Percentiles rank a stretch among this genome's conserved stretches.
Evolutionary conservation across 2,888 invertebrate genomes (phyloP).

Genomic region (Rhagonycha lutea): DNA sequence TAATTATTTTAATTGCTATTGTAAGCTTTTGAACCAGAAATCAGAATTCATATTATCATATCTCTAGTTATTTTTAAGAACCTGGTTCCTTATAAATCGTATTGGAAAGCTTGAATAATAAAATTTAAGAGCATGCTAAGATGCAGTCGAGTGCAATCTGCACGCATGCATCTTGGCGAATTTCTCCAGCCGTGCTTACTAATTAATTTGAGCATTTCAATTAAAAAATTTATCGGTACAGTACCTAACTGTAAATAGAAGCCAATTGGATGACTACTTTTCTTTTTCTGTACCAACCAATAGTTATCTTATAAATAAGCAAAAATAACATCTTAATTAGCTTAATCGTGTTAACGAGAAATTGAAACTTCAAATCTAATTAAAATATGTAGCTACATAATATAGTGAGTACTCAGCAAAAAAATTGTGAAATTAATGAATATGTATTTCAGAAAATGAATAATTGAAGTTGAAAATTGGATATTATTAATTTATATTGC

Average conservation of each 20-base stretch:
- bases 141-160: slow-evolving; percentile 23
- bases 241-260: slow-evolving; percentile 8
- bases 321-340: background rate
- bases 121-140: slow-evolving; percentile 26
- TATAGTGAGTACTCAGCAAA: background rate
- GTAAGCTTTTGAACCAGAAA: slow-evolving; percentile 13
- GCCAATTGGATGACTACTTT: slow-evolving; percentile 2
- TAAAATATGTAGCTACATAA: background rate
- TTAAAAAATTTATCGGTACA: slow-evolving; percentile 21
- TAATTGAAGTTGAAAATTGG: too few relatives aligned
- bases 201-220: slow-evolving; percentile 23
- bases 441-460: too few relatives aligned
- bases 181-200: slow-evolving; percentile 18
- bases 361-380: background rate
- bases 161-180: slow-evolving; percentile 25
- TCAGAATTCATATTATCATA: slow-evolving; percentile 14
- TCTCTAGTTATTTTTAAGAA: slow-evolving; percentile 21
- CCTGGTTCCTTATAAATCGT: slow-evolving; percentile 17
- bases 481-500: too few relatives aligned
- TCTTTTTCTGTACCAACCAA: background rate
- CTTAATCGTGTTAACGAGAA: background rate
- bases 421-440: background rate
- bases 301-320: background rate
- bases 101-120: slow-evolving; percentile 19
- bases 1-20: slow-evolving; percentile 10